Base-by-base conservation (phyloP, 2,113 vertebrate species). In the Mustela nigripes region DNA sequence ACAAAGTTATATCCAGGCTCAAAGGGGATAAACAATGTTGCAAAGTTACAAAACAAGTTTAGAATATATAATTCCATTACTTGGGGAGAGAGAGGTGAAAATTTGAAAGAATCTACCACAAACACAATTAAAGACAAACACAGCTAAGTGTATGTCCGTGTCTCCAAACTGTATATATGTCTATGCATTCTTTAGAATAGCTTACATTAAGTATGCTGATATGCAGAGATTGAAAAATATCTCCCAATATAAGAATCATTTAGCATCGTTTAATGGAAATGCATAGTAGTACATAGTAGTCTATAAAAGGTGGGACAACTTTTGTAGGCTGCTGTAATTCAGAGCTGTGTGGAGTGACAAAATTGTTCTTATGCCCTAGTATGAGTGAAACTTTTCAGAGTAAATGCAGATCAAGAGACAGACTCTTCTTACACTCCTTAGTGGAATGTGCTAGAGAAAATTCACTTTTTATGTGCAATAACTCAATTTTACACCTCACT, bases 401-500 rank as follows among this genome's bases (percentile, higher is more conserved):
- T 62, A 58, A 82, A 33, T 53, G 15, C 10, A 73, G 36, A 62
- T 89, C 39, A 56, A 91, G 22, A 86, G 53, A 81, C 24, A 86
- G 56, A 19, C 26, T 21, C 5, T 19, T 69, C 33, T 50, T 10
- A 10, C 11, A 50, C 16, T 3, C 14, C 19, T 69, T 36, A 11
- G 28, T 79, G 26, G 16, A 82, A 56, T 42, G 21, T 5, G 11
- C 16, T 39, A 82, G 50, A 74, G 79, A 84, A 94, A 84, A 97
- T 50, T 89, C 31, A 22, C 60, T 50, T 79, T 74, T 96, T 80
- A 50, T 83, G 16, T 22, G 18, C 58, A 73, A 3, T 63, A 60
- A 90, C 36, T 81, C 1, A 0, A 58, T 95, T 94, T 97, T 95
- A 26, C 24, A 78, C 67, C 2, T 95, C 26, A 45, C n/a, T 87